A percentile compares a stretch with the other conserved stretches of the same genome.
Evolutionary conservation across 2,797 vertebrate species (phyloP).

Genomic region (Loriculus beryllinus): DNA sequence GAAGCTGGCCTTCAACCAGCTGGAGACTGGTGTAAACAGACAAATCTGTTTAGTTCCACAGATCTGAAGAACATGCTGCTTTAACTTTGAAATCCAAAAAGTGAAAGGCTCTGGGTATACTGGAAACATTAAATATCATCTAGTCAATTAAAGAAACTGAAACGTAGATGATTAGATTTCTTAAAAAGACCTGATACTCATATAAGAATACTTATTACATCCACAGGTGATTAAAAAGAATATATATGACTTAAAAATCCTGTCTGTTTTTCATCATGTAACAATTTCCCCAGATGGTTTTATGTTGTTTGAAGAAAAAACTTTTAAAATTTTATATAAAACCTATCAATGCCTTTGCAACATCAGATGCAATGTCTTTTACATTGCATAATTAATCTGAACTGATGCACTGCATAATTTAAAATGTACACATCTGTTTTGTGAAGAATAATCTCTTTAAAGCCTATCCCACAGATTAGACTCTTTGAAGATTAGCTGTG

Average conservation of each 20-base stretch:
- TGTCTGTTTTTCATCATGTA: neutral
- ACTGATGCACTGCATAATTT: neutral
- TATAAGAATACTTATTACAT: neutral
- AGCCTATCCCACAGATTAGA: constrained; percentile 5
- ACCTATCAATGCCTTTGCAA: neutral
- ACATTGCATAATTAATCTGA: neutral
- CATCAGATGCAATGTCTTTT: neutral
- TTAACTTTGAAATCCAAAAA: neutral
- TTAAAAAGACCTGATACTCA: neutral
- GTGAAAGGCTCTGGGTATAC: neutral
- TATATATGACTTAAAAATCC: neutral
- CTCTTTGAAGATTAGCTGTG: constrained; percentile 42
- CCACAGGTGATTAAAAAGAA: neutral
- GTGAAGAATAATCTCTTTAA: constrained; percentile 23
- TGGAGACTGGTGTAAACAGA: neutral
- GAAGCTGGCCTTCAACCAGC: neutral
- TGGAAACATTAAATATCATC: neutral
- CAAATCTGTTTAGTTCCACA: neutral
- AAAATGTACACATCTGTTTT: constrained; percentile 20
- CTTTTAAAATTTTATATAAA: neutral
- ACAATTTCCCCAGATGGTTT: neutral
- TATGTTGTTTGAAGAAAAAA: neutral
- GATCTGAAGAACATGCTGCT: neutral
- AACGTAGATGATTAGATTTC: neutral
- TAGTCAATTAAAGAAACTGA: neutral